Evolutionary conservation across 2,113 vertebrate species (phyloP), one percentile per base, ranked within the genome.

Genomic region (Cettia cetti): DNA sequence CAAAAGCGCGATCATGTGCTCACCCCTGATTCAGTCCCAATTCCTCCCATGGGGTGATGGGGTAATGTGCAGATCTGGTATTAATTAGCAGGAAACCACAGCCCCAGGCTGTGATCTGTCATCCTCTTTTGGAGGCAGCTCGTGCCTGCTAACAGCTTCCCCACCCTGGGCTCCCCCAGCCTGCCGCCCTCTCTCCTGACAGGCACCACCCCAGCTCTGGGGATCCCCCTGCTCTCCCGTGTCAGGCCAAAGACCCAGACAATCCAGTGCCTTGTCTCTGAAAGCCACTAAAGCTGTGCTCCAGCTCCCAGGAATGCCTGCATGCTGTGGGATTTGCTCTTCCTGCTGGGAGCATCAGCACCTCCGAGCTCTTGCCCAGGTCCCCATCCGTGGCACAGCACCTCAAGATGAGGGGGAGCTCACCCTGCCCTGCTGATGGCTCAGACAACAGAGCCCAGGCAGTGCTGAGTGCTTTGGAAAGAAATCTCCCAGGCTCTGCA

Each of bases 11-110:
- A 84, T 94, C 95, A 68, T 94, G 92, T 93, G 91, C 94, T 96
- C 89, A 64, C 92, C 92, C 77, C 82, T 30, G 75, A 89, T 86
- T 86, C 92, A 95, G 91, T 66, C 92, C 89, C 92, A 92, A 81
- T 80, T 92, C 83, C 91, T 96, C 95, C 94, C 96, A 37, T 75
- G 95, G 89, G 96, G 80, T 89, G 89, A 89, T 39, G 0, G 60
- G 52, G 60, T 96, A 94, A 90, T 78, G 86, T 5, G 21, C 60
- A 77, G 94, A 92, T 90, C 95, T 97, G 95, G 89, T 94, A 88
- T 94, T 97, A 97, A 97, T 95, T 95, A 97, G 82, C 1, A 0
- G 69, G 80, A 94, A 96, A 86, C 86, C 80, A 75, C 83, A 86
- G 96, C 91, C 68, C 64, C 42, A 75, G 91, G 92, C 94, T 92